Evolutionary conservation across 1,140 invertebrate species (phyloP), one percentile per base, ranked within the genome.

Genomic region (Battus philenor): DNA sequence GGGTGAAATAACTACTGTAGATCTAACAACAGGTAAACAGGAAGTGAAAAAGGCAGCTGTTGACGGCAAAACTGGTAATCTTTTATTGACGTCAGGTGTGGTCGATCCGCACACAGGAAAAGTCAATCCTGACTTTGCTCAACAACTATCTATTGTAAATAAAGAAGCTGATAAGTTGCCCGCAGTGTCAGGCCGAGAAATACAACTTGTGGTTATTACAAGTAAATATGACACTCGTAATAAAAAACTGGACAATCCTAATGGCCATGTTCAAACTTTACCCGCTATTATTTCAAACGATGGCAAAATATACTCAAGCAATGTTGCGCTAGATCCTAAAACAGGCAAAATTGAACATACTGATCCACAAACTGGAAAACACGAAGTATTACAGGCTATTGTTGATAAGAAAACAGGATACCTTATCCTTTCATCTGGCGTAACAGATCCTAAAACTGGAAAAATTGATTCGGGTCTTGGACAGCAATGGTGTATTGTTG

Each of bases 81-180:
- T 88, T n/a, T 86, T 89, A 17, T 87, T 88, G 26, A 87, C 87
- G 18, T 87, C 89, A 44, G 77, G 86, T 32, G 89, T 90, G 36
- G 80, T 90, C 45, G 89, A 90, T 59, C 89, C 89, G 7, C 86
- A 87, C 54, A 90, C 89, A 0, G 89, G 88, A 12, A 80, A 87
- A 56, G 76, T 79, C 36, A 82, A 87, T 48, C 57, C 86, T 1
- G 73, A 46, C 27, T 51, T 87, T 12, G 86, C 85, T 12, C 87
- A 88, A 60, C 86, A 87, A 26, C 86, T 88, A 27, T 85, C 54
- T 16, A 51, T 88, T 50, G 72, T 80, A 12, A 76, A 75, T 13
- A 67, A 66, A 41, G 61, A 68, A 4, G 60, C 66, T 47, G 67
- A 77, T 27, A 70, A 54, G 29, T 65, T 65, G 17, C 26, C 54